Evolutionary conservation across 2,888 invertebrate species (phyloP).

Genomic region (Julus scandinavius): DNA sequence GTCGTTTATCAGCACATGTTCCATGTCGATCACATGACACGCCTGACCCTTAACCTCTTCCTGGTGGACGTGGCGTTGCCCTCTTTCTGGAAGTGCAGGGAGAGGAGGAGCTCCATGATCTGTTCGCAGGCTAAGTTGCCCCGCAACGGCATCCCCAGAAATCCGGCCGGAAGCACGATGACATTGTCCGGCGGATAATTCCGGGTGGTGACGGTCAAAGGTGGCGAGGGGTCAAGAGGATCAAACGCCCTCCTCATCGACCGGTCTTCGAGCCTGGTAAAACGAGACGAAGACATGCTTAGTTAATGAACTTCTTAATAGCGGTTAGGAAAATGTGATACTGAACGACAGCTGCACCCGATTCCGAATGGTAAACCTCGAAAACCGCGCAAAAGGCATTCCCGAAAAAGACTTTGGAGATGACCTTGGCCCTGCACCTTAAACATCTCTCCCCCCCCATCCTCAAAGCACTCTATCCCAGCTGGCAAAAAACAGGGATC

Average conservation of each 20-base stretch:
- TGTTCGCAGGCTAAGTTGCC: constrained; percentile 48
- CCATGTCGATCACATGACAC: background rate
- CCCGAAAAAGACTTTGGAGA: background rate
- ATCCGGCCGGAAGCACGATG: constrained; percentile 49
- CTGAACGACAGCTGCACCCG: background rate
- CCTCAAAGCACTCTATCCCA: background rate
- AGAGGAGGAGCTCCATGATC: constrained; percentile 49
- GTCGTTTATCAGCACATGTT: background rate
- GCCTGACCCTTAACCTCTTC: constrained; percentile 46
- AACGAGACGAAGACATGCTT: constrained; percentile 14
- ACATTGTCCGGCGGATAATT: constrained; percentile 27
- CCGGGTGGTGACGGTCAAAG: background rate
- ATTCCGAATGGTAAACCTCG: constrained; percentile 1
- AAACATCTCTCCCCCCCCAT: background rate
- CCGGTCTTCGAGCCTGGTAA: constrained; percentile 1
- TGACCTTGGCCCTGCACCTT: constrained; percentile 34
- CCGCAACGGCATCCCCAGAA: background rate
- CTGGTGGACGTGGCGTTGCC: constrained; percentile 11
- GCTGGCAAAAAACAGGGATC: background rate
- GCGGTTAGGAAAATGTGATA: background rate
- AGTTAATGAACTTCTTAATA: background rate
- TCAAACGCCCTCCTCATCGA: background rate
- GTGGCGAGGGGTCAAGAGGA: background rate
- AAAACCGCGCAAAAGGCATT: constrained; percentile 3
- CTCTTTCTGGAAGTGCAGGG: background rate